Percentiles rank a stretch among this genome's conserved stretches.
Evolutionary conservation across 2,888 invertebrate genomes (phyloP).

Genomic region (Rhagonycha fulva): DNA sequence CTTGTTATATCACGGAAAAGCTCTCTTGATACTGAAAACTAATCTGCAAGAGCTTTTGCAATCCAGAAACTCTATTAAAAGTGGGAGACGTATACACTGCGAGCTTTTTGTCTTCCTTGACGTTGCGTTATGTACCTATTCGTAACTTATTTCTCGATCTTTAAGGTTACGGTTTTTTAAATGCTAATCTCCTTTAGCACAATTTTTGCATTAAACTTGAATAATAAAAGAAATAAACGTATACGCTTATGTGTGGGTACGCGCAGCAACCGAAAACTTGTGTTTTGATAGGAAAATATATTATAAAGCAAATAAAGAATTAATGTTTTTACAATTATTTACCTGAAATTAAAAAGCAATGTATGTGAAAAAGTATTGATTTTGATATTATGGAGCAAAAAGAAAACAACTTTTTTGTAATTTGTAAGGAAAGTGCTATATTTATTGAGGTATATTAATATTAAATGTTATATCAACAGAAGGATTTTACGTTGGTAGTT

Average conservation of each 20-base stretch:
- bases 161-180: not conserved
- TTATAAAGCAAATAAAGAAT: not conserved
- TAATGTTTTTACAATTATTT: not conserved
- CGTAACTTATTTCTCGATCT: not conserved
- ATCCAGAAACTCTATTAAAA: not conserved
- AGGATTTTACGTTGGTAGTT: not conserved
- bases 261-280: too few relatives aligned
- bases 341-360: not conserved
- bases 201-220: not conserved
- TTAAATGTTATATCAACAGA: not conserved
- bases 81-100: not conserved
- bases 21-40: not conserved
- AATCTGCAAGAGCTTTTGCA: not conserved
- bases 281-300: not conserved
- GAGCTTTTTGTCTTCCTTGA: not conserved
- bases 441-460: not conserved
- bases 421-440: not conserved
- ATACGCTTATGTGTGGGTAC: too few relatives aligned
- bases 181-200: not conserved
- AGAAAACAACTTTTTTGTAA: not conserved
- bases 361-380: not conserved
- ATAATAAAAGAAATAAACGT: not conserved
- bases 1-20: not conserved
- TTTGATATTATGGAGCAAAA: not conserved
- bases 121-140: not conserved